Evolutionary conservation across 2,113 vertebrate species (phyloP).

Genomic region (Theristicus caerulescens): DNA sequence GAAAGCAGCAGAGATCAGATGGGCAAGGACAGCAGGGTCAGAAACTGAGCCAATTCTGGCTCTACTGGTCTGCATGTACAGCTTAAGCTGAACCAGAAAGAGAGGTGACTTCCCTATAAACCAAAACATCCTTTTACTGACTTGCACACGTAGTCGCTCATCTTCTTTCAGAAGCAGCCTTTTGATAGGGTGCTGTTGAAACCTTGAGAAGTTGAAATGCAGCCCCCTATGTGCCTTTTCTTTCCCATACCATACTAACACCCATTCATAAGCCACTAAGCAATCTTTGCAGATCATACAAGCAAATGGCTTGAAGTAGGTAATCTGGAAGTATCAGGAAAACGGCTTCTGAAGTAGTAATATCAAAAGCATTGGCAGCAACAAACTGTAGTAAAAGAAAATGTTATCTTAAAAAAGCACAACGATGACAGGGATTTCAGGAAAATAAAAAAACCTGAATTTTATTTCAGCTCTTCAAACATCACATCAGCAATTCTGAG

Average conservation of each 20-base stretch:
- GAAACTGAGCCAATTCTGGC: background rate
- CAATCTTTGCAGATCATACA: background rate
- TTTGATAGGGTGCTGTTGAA: background rate
- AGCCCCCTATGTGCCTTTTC: background rate
- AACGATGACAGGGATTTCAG: background rate
- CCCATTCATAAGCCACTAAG: background rate
- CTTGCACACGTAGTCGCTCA: rapidly evolving
- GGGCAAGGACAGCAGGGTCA: background rate
- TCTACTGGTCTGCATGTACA: background rate
- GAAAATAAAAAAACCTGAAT: background rate
- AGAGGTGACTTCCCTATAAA: background rate
- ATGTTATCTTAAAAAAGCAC: background rate
- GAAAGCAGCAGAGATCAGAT: background rate
- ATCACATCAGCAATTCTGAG: background rate
- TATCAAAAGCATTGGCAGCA: background rate
- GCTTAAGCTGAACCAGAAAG: background rate
- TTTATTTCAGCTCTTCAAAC: background rate
- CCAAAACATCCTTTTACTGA: background rate
- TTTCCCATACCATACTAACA: background rate
- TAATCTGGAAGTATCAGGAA: background rate
- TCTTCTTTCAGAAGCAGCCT: background rate
- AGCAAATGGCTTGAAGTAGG: background rate
- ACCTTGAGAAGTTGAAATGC: background rate
- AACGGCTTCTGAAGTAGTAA: background rate
- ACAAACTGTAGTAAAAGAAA: background rate